These are phyloP conservation scores for Magallana ariakensis DNA, from an alignment of 1,140 invertebrate genomes.

Conservation along the genomic window DNA sequence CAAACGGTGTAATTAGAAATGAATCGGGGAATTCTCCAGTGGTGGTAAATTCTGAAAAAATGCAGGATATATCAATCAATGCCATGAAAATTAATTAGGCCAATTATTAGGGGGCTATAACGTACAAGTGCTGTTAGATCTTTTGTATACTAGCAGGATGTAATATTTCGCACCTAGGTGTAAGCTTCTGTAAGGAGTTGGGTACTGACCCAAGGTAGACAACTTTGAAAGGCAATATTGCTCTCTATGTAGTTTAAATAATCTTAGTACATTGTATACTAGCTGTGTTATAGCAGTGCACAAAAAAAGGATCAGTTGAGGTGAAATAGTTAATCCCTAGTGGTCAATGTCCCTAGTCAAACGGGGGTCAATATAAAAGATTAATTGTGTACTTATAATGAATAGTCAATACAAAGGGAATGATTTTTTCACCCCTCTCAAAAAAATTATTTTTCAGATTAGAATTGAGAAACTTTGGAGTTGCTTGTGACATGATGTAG, in stretches of 20 bases:
- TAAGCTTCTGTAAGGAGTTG: not conserved
- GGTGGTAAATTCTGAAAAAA: not conserved
- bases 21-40: not conserved
- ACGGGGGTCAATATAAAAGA: not conserved
- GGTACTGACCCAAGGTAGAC: slow-evolving; percentile 4
- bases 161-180: slow-evolving; percentile 12
- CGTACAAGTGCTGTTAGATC: slow-evolving; percentile 3
- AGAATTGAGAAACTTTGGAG: not conserved
- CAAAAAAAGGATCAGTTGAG: not conserved
- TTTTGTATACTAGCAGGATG: slow-evolving; percentile 11
- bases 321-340: not conserved
- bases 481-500: not conserved
- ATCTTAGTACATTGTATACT: too few species aligned
- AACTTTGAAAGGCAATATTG: not conserved
- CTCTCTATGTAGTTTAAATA: too few species aligned
- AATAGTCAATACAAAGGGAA: not conserved
- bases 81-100: slow-evolving; percentile 4
- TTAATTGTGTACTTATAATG: not conserved
- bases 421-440: too few species aligned
- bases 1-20: not conserved
- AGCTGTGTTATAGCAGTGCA: too few species aligned
- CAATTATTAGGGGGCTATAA: slow-evolving; percentile 24
- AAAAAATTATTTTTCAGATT: not conserved
- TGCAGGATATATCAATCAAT: not conserved
- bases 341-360: not conserved